Evolutionary conservation across 2,797 vertebrate species (phyloP).

Genomic region (Peromyscus aztecus): DNA sequence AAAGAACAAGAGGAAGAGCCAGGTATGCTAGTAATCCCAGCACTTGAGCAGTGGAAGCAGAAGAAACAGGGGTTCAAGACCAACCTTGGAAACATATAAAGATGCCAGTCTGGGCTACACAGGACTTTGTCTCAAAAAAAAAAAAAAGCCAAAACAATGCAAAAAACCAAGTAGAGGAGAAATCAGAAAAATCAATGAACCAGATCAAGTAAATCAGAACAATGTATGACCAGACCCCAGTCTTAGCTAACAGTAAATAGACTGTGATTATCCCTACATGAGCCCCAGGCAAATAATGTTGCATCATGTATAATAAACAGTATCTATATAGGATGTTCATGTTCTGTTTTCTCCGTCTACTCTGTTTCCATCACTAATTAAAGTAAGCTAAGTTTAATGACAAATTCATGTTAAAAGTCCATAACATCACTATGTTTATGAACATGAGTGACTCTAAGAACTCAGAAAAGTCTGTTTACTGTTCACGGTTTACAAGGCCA

Average conservation of each 20-base stretch:
- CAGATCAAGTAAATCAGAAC: background rate
- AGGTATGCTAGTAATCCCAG: background rate
- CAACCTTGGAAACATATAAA: background rate
- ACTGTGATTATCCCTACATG: background rate
- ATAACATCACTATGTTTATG: background rate
- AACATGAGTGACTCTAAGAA: conserved; percentile 51
- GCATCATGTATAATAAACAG: background rate
- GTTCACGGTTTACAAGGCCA: conserved; percentile 18
- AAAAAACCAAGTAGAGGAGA: background rate
- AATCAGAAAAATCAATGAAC: conserved; percentile 40
- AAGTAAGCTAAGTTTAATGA: conserved; percentile 13
- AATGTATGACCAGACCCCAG: background rate
- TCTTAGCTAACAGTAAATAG: background rate
- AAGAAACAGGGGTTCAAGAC: background rate
- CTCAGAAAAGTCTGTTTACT: conserved; percentile 26
- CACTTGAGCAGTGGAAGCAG: background rate
- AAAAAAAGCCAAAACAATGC: background rate
- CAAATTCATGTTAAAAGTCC: conserved; percentile 8
- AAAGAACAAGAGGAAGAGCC: background rate
- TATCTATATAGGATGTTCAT: background rate
- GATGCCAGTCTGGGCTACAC: background rate
- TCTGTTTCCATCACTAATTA: conserved; percentile 37
- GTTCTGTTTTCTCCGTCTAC: conserved; percentile 24
- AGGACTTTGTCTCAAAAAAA: no score
- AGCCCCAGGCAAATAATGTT: background rate